These are phyloP conservation scores for Pangasianodon hypophthalmus DNA, from an alignment of 2,113 vertebrate genomes.

Conservation along the genomic window DNA sequence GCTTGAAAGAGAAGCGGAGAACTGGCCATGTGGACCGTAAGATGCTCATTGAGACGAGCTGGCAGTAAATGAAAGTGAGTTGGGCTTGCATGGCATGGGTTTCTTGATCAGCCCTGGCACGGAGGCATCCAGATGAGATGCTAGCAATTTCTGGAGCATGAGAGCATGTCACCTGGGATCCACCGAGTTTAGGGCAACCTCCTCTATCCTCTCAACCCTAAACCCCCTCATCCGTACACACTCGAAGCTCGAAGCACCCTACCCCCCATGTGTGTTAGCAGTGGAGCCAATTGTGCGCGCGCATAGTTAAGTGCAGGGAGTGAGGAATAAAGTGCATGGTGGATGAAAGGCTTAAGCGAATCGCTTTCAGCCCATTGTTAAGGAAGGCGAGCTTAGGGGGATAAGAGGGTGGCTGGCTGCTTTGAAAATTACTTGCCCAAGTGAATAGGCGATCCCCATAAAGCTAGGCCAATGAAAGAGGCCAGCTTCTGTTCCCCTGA, in stretches of 20 bases:
- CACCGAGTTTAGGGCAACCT: constrained; percentile 69
- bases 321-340: constrained; percentile 80
- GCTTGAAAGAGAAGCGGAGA: constrained; percentile 12
- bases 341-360: constrained; percentile 83
- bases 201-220: neutral
- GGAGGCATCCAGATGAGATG: constrained; percentile 68
- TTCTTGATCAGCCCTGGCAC: constrained; percentile 66
- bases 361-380: constrained; percentile 87
- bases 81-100: constrained; percentile 58
- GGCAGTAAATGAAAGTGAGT: constrained; percentile 67
- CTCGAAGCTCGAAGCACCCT: constrained; percentile 24
- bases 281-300: constrained; percentile 76
- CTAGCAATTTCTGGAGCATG: constrained; percentile 75
- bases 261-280: constrained; percentile 67
- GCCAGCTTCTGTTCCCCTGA: constrained; percentile 75
- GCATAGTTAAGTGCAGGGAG: constrained; percentile 77
- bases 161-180: constrained; percentile 73
- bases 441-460: constrained; percentile 83
- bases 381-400: constrained; percentile 71
- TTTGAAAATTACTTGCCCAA: constrained; percentile 86
- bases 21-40: constrained; percentile 62
- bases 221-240: neutral
- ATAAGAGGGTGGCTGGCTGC: constrained; percentile 82
- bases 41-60: constrained; percentile 67
- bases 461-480: constrained; percentile 76